Conservation (phyloP, 2,888 invertebrate genomes). For the Cataglyphis rosenhaueri region DNA sequence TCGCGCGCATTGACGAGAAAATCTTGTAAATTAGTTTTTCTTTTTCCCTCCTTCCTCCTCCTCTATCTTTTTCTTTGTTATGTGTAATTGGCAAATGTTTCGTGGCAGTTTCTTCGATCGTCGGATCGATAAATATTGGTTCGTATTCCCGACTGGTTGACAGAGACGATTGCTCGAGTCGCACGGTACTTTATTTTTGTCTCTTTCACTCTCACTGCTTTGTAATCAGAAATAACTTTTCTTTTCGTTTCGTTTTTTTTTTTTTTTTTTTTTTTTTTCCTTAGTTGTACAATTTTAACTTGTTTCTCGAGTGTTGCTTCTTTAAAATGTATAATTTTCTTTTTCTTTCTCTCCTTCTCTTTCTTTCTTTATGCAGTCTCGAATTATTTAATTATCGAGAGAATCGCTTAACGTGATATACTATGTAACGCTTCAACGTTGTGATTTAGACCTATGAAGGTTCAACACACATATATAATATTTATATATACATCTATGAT, state of each 20-base stretch:
- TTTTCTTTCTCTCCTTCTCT: background rate
- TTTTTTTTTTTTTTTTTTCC: too few species aligned
- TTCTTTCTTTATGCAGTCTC: background rate
- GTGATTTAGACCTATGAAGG: slow-evolving; percentile 53
- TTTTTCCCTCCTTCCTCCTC: background rate
- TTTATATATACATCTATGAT: slow-evolving; percentile 41
- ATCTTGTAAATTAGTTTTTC: background rate
- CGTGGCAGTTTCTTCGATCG: slow-evolving; percentile 47
- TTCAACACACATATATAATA: slow-evolving; percentile 50
- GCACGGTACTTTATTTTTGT: slow-evolving; percentile 39
- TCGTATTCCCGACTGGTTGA: slow-evolving; percentile 23
- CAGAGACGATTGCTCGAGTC: slow-evolving; percentile 47
- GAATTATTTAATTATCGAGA: slow-evolving; percentile 55
- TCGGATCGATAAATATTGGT: slow-evolving; percentile 20
- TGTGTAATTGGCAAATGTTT: slow-evolving; percentile 50
- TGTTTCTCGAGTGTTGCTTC: background rate
- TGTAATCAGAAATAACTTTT: slow-evolving; percentile 10
- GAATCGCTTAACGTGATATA: slow-evolving; percentile 66
- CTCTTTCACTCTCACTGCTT: background rate
- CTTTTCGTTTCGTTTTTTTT: background rate
- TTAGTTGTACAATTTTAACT: background rate
- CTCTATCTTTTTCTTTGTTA: background rate
- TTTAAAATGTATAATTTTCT: background rate
- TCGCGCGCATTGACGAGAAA: slow-evolving; percentile 41
- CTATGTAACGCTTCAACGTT: slow-evolving; percentile 63